phyloP scores from a whole-genome alignment of 2,113 vertebrate species.

The Morone saxatilis region DNA sequence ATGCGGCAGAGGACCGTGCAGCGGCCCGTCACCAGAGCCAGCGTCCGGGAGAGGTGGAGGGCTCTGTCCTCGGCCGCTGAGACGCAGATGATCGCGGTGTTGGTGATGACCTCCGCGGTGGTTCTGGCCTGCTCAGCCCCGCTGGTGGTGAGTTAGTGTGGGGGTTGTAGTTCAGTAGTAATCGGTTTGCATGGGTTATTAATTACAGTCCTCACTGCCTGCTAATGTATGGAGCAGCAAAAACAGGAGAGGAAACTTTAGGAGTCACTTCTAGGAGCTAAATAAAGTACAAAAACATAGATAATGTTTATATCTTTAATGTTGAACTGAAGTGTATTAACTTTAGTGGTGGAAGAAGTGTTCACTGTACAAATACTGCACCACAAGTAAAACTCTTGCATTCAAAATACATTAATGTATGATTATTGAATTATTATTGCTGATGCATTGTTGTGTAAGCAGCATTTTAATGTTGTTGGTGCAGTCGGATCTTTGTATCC shows the following conservation, averaged over 20 bases:
- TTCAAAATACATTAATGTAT: background rate
- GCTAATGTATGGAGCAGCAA: background rate
- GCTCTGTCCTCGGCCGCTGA: constrained; percentile 88
- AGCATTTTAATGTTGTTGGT: background rate
- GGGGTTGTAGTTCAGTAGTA: too few species aligned
- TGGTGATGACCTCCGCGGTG: constrained; percentile 94
- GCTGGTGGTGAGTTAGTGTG: constrained; percentile 90
- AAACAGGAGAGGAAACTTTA: background rate
- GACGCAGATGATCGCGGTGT: constrained; percentile 97
- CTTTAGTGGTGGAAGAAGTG: too few species aligned
- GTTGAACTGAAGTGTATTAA: too few species aligned
- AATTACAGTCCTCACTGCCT: background rate
- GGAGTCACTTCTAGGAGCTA: too few species aligned
- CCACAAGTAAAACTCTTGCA: background rate
- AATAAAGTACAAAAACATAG: too few species aligned
- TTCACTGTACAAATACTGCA: background rate
- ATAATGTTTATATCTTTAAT: too few species aligned
- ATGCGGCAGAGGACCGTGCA: constrained; percentile 93
- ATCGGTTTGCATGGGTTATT: background rate
- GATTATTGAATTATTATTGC: background rate
- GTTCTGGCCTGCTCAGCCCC: constrained; percentile 96
- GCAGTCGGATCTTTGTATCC: too few species aligned
- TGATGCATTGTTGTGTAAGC: background rate
- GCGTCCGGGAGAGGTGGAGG: constrained; percentile 87
- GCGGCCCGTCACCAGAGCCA: constrained; percentile 86